Conservation (phyloP, 1,140 invertebrate genomes). For the Melipona quadrifasciata region DNA sequence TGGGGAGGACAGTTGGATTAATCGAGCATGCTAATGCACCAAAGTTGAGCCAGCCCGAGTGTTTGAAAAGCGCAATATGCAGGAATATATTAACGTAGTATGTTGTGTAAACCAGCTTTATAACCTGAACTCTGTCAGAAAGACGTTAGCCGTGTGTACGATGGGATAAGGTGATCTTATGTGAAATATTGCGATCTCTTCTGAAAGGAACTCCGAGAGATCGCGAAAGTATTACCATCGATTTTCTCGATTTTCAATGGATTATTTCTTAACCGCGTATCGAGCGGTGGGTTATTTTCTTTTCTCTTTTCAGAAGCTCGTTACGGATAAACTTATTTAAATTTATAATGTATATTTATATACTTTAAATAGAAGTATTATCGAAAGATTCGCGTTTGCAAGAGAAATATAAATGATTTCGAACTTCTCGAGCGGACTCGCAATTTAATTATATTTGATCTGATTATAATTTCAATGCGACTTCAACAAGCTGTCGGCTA, state of each 20-base stretch:
- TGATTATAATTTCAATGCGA: too few species aligned
- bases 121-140: background rate
- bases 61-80: constrained; percentile 23
- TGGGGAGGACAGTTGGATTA: background rate
- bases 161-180: background rate
- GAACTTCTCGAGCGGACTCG: too few species aligned
- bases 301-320: too few species aligned
- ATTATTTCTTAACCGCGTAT: too few species aligned
- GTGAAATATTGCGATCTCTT: background rate
- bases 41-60: background rate
- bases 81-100: constrained; percentile 13
- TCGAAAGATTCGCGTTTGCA: too few species aligned
- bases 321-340: too few species aligned
- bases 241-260: background rate
- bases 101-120: constrained; percentile 17
- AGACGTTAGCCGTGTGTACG: background rate
- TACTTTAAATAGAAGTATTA: too few species aligned
- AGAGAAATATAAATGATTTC: too few species aligned
- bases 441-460: too few species aligned
- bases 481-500: background rate
- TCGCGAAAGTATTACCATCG: background rate
- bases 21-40: constrained; percentile 27
- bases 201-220: too few species aligned
- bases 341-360: too few species aligned
- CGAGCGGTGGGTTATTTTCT: too few species aligned